phyloP scores from a whole-genome alignment of 2,888 invertebrate genomes.

The Cosmorhoe ocellata region DNA sequence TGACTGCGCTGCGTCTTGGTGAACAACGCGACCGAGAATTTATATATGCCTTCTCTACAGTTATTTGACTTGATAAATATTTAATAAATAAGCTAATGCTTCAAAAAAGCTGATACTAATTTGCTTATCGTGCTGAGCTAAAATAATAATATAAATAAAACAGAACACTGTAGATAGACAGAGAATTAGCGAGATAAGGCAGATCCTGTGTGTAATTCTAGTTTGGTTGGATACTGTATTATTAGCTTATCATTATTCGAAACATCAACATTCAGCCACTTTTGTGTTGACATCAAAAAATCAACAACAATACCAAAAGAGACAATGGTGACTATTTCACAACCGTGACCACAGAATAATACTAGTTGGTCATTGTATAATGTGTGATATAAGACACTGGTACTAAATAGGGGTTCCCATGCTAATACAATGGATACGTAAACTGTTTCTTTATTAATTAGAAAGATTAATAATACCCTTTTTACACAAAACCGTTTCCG shows the following conservation, averaged over 20 bases:
- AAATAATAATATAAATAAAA: neutral
- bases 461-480: neutral
- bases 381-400: constrained; percentile 21
- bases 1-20: constrained; percentile 6
- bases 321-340: constrained; percentile 43
- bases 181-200: neutral
- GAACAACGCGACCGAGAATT: neutral
- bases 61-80: no score
- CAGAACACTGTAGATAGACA: neutral
- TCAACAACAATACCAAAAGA: constrained; percentile 3
- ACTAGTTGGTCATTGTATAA: constrained; percentile 33
- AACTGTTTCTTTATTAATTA: neutral
- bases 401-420: constrained; percentile 18
- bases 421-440: constrained; percentile 13
- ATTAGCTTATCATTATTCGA: constrained; percentile 1
- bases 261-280: constrained; percentile 4
- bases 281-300: neutral
- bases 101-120: no score
- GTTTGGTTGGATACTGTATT: neutral
- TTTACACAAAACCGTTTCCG: no score
- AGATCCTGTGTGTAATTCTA: neutral
- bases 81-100: no score
- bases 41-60: no score
- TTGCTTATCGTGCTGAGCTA: no score
- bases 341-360: constrained; percentile 33